Evolutionary conservation across 2,888 invertebrate species (phyloP).

Genomic region (Zhuqinia jingwanae): DNA sequence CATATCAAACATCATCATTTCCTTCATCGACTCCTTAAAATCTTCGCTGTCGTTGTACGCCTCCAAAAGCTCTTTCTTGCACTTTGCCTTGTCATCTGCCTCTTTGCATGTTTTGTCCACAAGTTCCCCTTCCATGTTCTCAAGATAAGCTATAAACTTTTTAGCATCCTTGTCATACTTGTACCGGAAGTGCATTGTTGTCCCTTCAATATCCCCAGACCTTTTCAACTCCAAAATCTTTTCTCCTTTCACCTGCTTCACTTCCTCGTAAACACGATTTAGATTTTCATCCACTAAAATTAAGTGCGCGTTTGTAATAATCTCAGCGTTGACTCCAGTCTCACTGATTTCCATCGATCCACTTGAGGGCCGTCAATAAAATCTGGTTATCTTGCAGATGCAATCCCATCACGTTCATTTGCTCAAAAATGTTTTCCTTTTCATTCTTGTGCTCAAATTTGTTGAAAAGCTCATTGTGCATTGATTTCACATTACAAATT

Average conservation of each 20-base stretch:
- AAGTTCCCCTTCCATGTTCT: not conserved
- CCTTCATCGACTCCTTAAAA: not conserved
- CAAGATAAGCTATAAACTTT: not conserved
- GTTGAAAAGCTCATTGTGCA: no score
- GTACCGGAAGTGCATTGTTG: no score
- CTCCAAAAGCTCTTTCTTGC: not conserved
- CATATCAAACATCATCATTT: slow-evolving; percentile 17
- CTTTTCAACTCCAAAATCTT: not conserved
- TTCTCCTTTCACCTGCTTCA: not conserved
- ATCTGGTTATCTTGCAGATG: not conserved
- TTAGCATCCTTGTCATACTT: not conserved
- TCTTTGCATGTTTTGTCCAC: not conserved
- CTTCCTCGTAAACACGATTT: not conserved
- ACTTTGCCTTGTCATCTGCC: not conserved
- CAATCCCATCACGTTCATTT: not conserved
- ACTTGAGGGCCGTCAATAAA: no score
- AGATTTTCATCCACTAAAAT: not conserved
- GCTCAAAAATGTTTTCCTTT: not conserved
- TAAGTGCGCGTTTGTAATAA: no score
- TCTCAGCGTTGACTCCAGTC: no score
- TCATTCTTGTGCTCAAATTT: not conserved
- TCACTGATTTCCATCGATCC: no score
- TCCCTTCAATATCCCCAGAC: no score
- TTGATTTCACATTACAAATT: no score
- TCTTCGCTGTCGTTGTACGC: not conserved